phyloP scores from a whole-genome alignment of 2,797 vertebrate genomes.

The Ataeniobius toweri region DNA sequence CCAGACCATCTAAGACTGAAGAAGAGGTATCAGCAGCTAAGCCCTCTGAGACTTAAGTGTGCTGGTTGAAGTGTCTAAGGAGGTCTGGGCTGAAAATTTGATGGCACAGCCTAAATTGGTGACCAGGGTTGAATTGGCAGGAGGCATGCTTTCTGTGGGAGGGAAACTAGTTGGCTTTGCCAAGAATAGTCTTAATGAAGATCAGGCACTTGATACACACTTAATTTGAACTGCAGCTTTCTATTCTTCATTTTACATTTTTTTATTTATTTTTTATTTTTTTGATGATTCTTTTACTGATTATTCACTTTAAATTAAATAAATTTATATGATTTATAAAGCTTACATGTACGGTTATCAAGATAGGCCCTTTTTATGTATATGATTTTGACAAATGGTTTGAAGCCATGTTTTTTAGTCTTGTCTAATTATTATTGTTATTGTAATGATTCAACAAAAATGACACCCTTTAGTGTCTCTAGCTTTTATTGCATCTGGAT shows the following conservation, averaged over 20 bases:
- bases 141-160: background rate
- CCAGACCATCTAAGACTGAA: background rate
- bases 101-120: background rate
- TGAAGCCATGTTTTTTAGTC: background rate
- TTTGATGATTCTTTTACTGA: no score
- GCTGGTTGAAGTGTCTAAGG: background rate
- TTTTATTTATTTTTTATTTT: no score
- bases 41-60: background rate
- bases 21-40: background rate
- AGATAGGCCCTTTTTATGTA: background rate
- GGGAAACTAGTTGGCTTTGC: background rate
- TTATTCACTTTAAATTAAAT: no score
- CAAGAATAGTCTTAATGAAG: constrained; percentile 4
- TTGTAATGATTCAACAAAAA: background rate
- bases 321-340: background rate
- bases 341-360: background rate
- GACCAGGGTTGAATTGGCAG: background rate
- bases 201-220: background rate
- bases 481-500: constrained; percentile 33
- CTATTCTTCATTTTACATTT: background rate
- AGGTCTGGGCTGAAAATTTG: background rate
- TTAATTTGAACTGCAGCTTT: background rate
- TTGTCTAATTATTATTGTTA: background rate
- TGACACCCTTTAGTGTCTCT: background rate
- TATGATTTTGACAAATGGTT: background rate